These are phyloP conservation scores for Plectropomus leopardus DNA, from an alignment of 2,113 vertebrate genomes.

Conservation along the genomic window DNA sequence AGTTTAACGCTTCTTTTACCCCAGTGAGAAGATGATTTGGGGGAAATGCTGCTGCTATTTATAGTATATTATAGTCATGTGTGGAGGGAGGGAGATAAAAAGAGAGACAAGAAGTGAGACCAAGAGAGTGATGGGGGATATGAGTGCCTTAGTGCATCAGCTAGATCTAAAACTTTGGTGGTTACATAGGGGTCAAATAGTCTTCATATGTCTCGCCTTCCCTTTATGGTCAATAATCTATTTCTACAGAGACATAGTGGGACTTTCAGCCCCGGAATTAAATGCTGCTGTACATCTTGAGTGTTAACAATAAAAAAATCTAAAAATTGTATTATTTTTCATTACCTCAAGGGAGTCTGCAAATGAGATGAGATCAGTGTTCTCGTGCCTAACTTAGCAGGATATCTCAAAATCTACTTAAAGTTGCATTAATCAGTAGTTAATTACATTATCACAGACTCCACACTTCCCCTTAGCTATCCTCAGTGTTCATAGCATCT, in stretches of 20 bases:
- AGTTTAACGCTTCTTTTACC: conserved; percentile 45
- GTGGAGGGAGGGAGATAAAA: conserved; percentile 29
- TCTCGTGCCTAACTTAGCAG: neutral
- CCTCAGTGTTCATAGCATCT: neutral
- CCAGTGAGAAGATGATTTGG: conserved; percentile 53
- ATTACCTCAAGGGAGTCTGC: neutral
- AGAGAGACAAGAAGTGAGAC: neutral
- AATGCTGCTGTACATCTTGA: neutral
- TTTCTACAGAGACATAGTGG: conserved; percentile 3
- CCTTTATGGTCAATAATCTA: conserved; percentile 19
- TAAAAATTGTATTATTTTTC: conserved; percentile 1
- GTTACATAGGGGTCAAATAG: conserved; percentile 4
- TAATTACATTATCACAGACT: neutral
- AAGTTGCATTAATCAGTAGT: neutral
- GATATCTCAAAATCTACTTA: neutral
- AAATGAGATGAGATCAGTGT: conserved; percentile 20
- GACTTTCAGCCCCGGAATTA: neutral
- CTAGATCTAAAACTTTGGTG: neutral
- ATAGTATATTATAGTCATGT: conserved; percentile 51
- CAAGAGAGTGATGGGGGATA: conserved; percentile 17
- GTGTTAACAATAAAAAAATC: conserved; percentile 1
- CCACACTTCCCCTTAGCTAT: neutral
- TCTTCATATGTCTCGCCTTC: neutral
- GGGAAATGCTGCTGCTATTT: conserved; percentile 62
- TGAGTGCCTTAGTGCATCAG: conserved; percentile 3